Percentiles rank a stretch among this genome's conserved stretches.
Conservation (phyloP, 92 coral and sea anemone genomes). For the Actinostola sp. region DNA sequence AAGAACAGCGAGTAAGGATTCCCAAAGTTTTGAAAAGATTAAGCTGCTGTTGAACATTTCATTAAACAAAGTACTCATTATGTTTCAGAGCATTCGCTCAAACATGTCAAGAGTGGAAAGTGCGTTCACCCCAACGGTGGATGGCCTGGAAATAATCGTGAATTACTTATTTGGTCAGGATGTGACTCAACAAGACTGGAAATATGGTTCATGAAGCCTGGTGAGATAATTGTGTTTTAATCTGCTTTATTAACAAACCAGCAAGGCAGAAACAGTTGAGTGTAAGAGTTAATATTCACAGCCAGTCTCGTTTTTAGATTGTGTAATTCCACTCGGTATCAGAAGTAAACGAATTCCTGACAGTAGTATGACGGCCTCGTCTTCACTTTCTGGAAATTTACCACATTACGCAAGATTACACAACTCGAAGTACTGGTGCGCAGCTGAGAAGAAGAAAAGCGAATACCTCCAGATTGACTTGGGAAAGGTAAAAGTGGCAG, state of each 20-base stretch:
- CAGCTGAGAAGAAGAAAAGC: slow-evolving; percentile 40
- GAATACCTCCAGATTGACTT: slow-evolving; percentile 78
- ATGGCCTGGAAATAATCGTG: slow-evolving; percentile 32
- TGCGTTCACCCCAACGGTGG: slow-evolving; percentile 70
- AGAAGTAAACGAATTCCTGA: slow-evolving; percentile 51
- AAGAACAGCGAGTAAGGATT: slow-evolving; percentile 31
- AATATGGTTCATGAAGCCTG: slow-evolving; percentile 33
- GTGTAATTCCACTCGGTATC: slow-evolving; percentile 65
- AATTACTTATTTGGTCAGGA: slow-evolving; percentile 51
- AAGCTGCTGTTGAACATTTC: neutral
- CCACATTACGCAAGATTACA: slow-evolving; percentile 61
- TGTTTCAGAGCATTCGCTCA: slow-evolving; percentile 52
- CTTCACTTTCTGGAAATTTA: slow-evolving; percentile 27
- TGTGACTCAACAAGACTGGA: slow-evolving; percentile 37
- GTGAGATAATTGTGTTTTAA: neutral
- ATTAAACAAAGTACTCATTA: too few species aligned
- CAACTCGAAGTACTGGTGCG: slow-evolving; percentile 66
- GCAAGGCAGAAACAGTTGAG: neutral
- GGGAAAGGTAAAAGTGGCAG: slow-evolving; percentile 54
- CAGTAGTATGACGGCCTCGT: slow-evolving; percentile 66
- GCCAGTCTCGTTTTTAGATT: slow-evolving; percentile 31
- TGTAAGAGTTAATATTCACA: neutral
- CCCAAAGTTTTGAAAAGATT: too few species aligned
- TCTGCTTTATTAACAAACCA: neutral
- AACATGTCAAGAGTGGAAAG: slow-evolving; percentile 55